Percentiles rank a stretch among this genome's conserved stretches.
Evolutionary conservation across 2,113 vertebrate genomes (phyloP).

Genomic region (Xyliphius kryptos): DNA sequence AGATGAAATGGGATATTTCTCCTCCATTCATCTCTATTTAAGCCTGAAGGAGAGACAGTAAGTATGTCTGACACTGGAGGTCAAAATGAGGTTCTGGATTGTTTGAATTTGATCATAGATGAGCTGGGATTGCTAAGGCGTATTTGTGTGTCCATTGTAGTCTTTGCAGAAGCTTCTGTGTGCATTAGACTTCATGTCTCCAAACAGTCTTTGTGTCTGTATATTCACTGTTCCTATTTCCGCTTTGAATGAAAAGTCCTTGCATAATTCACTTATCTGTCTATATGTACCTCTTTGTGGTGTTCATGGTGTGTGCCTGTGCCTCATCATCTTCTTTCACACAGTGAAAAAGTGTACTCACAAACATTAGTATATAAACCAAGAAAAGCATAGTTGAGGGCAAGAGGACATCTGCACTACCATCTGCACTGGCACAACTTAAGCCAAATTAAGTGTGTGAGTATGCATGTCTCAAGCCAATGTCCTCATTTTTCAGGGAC

Average conservation of each 20-base stretch:
- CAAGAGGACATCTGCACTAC: constrained; percentile 17
- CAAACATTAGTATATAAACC: constrained; percentile 19
- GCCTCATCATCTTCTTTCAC: constrained; percentile 5
- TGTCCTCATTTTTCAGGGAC: constrained; percentile 28
- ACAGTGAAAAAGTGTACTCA: constrained; percentile 14
- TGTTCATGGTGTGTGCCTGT: constrained; percentile 5
- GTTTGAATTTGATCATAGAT: constrained; percentile 53
- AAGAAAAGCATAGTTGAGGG: constrained; percentile 19
- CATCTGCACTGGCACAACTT: constrained; percentile 19
- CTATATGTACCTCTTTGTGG: constrained; percentile 10
- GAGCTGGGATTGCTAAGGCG: constrained; percentile 39
- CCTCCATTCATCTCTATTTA: constrained; percentile 72
- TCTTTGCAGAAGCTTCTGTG: constrained; percentile 45
- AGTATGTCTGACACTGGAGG: constrained; percentile 54
- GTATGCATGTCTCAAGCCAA: constrained; percentile 10
- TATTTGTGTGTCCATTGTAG: constrained; percentile 50
- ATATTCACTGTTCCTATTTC: constrained; percentile 11
- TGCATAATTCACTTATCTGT: constrained; percentile 21
- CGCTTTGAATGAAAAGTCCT: constrained; percentile 4
- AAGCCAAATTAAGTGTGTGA: neutral
- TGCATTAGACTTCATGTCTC: constrained; percentile 59
- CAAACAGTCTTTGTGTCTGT: constrained; percentile 38
- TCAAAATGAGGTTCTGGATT: constrained; percentile 64
- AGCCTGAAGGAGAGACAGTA: constrained; percentile 52
- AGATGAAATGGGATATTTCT: constrained; percentile 65